These are phyloP conservation scores for Pterophyllum scalare DNA, from an alignment of 2,113 vertebrate species.

Conservation along the genomic window DNA sequence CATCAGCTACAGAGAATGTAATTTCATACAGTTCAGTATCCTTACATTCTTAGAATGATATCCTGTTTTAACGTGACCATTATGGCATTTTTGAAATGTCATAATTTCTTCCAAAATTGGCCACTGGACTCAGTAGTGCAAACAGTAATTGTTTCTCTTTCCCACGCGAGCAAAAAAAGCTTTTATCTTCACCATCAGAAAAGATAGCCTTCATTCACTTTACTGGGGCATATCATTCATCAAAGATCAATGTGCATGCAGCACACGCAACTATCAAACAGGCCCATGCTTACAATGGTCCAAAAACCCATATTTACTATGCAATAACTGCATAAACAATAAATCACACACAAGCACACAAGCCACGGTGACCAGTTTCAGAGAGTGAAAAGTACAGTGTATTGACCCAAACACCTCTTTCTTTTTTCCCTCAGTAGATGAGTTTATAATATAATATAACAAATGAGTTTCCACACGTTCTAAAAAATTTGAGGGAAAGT, in stretches of 20 bases:
- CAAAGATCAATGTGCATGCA: not conserved
- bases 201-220: not conserved
- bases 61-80: not conserved
- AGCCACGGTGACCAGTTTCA: not conserved
- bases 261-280: not conserved
- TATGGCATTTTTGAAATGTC: not conserved
- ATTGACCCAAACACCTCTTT: not conserved
- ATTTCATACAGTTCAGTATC: constrained; percentile 1
- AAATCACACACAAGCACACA: not conserved
- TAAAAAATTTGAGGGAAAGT: not conserved
- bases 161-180: not conserved
- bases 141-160: not conserved
- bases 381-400: not conserved
- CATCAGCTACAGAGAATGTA: not conserved
- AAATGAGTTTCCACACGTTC: not conserved
- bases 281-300: not conserved
- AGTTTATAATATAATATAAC: not conserved
- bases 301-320: not conserved
- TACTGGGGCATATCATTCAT: not conserved
- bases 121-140: not conserved
- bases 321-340: not conserved
- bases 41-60: not conserved
- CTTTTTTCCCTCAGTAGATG: not conserved
- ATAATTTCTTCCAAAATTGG: not conserved
- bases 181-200: not conserved